Base-by-base conservation (phyloP, 2,113 vertebrate genomes). In the Dipodomys merriami region DNA sequence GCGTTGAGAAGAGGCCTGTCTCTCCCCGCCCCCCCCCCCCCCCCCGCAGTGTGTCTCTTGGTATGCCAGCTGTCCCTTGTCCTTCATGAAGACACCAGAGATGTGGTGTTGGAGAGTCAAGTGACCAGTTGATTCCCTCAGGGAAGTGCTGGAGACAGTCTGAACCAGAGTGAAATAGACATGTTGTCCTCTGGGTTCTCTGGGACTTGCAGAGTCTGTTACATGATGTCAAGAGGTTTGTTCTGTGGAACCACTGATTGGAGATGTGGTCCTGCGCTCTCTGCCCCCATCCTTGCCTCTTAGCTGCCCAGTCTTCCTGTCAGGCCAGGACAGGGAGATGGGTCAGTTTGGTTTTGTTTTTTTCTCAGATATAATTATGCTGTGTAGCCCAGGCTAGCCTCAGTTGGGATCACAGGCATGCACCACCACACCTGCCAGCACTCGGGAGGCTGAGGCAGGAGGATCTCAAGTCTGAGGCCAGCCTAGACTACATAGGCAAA, bases 1-100 rank as follows among this genome's bases (percentile, higher is more conserved):
- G 46, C 4, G 0, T 0, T n/a, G 22, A 0, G 19, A 33, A 57
- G 86, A 46, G 39, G 15, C 15, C 29, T 11, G 0, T 0, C 35
- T 22, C 7, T 29, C 57, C 19, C 57, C 27, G 29, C 35, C 3
- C 19, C 57, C 27, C 19, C 57, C 27, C n/a, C 35, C 3, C 19
- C 57, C 27, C n/a, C 10, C 1, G 4, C 16, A 67, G 7, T 35
- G 13, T 83, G 30, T 71, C 69, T 60, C 39, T 53, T 29, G 29
- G 8, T 15, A 46, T 91, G 1, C 1, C 0, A 0, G 19, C 57
- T 11, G 7, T 60, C 53, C 35, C 4, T 1, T 19, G 16, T 29
- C 27, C 46, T 72, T 35, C 60, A 15, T 0, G 10, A 3, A 57
- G 76, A 72, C 13, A 8, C 53, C 19, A 2, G 10, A 18, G 22